Conservation (phyloP, 2,113 vertebrate genomes). For the Brachionichthys hirsutus region DNA sequence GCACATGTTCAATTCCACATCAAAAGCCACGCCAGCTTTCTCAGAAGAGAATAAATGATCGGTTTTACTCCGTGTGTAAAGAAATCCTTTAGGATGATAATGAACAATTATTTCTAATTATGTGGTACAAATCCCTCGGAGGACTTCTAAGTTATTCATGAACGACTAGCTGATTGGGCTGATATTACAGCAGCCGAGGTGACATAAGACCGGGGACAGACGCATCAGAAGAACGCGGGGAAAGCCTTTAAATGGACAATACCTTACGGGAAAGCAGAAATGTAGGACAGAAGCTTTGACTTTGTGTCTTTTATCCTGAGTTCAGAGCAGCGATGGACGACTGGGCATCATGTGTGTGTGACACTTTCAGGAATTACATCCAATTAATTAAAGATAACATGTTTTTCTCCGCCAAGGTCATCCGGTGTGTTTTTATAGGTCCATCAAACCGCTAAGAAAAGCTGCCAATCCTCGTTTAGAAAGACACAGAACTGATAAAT, state of each 20-base stretch:
- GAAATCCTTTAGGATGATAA: constrained; percentile 7
- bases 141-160: constrained; percentile 53
- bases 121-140: constrained; percentile 26
- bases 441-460: too few relatives aligned
- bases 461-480: too few relatives aligned
- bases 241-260: background rate
- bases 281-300: background rate
- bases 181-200: constrained; percentile 22
- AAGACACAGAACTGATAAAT: too few relatives aligned
- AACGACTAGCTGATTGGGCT: constrained; percentile 21
- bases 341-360: background rate
- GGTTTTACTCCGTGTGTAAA: background rate
- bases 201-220: constrained; percentile 19
- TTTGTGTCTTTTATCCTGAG: background rate
- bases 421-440: too few relatives aligned
- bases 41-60: constrained; percentile 4
- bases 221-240: background rate
- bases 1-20: constrained; percentile 24
- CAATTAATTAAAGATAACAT: too few relatives aligned
- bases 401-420: too few relatives aligned
- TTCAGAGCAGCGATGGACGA: background rate
- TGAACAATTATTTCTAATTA: background rate
- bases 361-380: background rate
- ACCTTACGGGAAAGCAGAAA: background rate
- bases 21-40: constrained; percentile 18